Percentiles rank a stretch among this genome's conserved stretches.
These are phyloP conservation scores for Phoenicopterus ruber DNA, from an alignment of 2,113 vertebrate species.

Conservation along the genomic window DNA sequence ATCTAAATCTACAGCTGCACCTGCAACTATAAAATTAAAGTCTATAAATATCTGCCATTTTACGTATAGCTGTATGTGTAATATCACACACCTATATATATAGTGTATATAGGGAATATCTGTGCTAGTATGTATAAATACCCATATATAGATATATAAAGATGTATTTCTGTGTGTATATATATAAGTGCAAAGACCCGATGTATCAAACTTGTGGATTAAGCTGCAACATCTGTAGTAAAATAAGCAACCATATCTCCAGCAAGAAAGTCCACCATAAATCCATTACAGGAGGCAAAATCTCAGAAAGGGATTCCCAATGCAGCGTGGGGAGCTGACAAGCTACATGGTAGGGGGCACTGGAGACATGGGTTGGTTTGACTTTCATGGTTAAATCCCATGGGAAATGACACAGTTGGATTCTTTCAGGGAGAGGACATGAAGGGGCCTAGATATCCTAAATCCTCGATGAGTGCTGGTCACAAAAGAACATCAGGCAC, in stretches of 20 bases:
- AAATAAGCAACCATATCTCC: neutral
- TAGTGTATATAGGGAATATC: neutral
- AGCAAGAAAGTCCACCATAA: neutral
- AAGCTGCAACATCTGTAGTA: neutral
- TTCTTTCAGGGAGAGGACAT: neutral
- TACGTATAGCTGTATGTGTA: neutral
- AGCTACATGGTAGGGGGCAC: fast-evolving
- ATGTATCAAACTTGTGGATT: neutral
- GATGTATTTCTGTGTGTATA: neutral
- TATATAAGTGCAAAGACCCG: neutral
- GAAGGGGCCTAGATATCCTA: neutral
- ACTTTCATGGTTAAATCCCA: neutral
- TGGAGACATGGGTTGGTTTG: neutral
- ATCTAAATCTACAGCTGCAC: neutral
- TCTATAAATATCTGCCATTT: neutral
- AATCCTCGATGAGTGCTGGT: neutral
- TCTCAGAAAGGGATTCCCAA: neutral
- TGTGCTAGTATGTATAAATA: neutral
- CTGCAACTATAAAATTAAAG: neutral
- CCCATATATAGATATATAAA: neutral
- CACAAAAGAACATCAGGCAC: neutral
- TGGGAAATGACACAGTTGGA: neutral
- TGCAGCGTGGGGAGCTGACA: neutral
- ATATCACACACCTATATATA: neutral
- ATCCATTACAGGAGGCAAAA: neutral